Evolutionary conservation across 1,140 invertebrate genomes (phyloP).

Genomic region (Phymastichus coffea): DNA sequence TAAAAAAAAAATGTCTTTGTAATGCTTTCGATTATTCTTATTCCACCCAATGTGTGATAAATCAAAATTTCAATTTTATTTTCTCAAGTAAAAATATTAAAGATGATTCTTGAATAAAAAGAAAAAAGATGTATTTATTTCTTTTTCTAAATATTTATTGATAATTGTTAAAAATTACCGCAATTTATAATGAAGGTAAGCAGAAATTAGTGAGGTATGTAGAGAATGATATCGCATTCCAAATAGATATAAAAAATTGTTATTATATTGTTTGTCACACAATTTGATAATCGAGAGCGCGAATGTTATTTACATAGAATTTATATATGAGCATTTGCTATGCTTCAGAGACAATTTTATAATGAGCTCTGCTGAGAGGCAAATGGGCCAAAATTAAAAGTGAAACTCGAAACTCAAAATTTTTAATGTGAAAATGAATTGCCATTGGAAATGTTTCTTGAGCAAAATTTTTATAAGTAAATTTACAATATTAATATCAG

Average conservation of each 20-base stretch:
- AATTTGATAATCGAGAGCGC: slow-evolving; percentile 1
- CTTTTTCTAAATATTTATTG: background rate
- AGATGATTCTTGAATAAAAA: too few relatives aligned
- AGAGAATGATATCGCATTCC: background rate
- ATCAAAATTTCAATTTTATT: too few relatives aligned
- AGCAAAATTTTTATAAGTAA: background rate
- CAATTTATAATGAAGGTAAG: background rate
- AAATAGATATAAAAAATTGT: slow-evolving; percentile 10
- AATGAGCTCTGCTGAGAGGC: background rate
- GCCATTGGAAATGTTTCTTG: background rate
- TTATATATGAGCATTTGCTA: slow-evolving; percentile 13
- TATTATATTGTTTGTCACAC: slow-evolving; percentile 22
- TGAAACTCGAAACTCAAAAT: background rate
- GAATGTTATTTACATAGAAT: slow-evolving; percentile 8
- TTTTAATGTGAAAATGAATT: background rate
- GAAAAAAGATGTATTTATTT: background rate
- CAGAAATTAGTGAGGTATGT: slow-evolving; percentile 9
- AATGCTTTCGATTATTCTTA: too few relatives aligned
- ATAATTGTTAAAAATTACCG: background rate
- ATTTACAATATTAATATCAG: background rate
- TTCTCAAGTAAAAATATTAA: too few relatives aligned
- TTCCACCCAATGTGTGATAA: too few relatives aligned
- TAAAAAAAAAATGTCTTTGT: too few relatives aligned
- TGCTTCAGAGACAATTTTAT: background rate
- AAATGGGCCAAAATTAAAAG: background rate